phyloP scores from a whole-genome alignment of 2,113 vertebrate genomes.

The Chaetorhynchus papuensis region DNA sequence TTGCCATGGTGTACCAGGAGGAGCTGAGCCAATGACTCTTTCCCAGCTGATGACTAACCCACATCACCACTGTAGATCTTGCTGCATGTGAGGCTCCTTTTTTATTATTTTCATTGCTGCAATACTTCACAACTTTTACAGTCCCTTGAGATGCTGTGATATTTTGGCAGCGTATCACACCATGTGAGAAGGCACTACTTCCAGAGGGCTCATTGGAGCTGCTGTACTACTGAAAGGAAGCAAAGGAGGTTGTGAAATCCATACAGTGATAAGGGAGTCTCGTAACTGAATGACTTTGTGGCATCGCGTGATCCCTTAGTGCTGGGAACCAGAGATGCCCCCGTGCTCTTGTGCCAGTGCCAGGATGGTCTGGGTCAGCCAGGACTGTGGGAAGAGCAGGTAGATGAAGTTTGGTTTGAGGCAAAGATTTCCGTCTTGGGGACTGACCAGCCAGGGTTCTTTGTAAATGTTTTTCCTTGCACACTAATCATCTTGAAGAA shows the following conservation, averaged over 20 bases:
- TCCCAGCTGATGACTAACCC: constrained; percentile 71
- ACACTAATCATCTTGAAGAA: constrained; percentile 68
- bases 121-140: constrained; percentile 64
- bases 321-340: constrained; percentile 34
- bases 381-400: background rate
- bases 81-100: constrained; percentile 62
- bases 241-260: constrained; percentile 48
- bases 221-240: constrained; percentile 74
- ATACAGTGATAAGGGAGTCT: constrained; percentile 31
- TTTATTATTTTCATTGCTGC: constrained; percentile 68
- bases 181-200: constrained; percentile 64
- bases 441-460: constrained; percentile 60
- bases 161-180: constrained; percentile 49
- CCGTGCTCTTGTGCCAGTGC: background rate
- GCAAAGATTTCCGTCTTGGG: constrained; percentile 22
- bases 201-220: constrained; percentile 57
- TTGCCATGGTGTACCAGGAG: constrained; percentile 73
- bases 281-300: background rate
- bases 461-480: constrained; percentile 62
- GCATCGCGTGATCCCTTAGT: constrained; percentile 2
- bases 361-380: background rate
- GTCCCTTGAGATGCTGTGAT: constrained; percentile 65
- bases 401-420: constrained; percentile 47
- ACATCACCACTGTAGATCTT: constrained; percentile 70
- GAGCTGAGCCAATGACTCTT: constrained; percentile 72